Percentiles rank a stretch among this genome's conserved stretches.
phyloP scores from a whole-genome alignment of 2,888 invertebrate species.

The Phasia obesa region DNA sequence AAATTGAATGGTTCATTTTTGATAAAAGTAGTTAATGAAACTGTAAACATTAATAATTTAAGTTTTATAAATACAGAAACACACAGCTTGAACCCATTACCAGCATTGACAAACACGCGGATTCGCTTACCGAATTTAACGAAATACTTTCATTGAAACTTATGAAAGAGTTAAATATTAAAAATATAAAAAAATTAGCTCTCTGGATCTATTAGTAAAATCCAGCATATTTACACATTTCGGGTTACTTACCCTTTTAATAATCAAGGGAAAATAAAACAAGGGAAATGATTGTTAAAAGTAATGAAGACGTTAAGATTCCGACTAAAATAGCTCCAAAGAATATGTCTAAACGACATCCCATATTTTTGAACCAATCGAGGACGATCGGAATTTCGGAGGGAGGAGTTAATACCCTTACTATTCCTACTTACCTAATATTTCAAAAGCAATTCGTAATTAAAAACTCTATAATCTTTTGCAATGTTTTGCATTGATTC shows the following conservation, averaged over 20 bases:
- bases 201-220: conserved; percentile 1
- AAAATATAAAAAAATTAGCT: too few relatives aligned
- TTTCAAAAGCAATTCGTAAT: too few relatives aligned
- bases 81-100: too few relatives aligned
- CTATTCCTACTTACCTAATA: too few relatives aligned
- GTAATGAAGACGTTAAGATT: neutral
- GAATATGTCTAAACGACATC: neutral
- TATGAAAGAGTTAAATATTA: conserved; percentile 43
- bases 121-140: conserved; percentile 25
- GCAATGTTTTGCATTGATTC: too few relatives aligned
- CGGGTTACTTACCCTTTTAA: neutral
- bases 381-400: conserved; percentile 6
- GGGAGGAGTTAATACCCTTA: conserved; percentile 33
- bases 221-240: conserved; percentile 15
- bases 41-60: conserved; percentile 38
- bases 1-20: conserved; percentile 15
- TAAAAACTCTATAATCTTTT: too few relatives aligned
- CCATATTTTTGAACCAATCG: conserved; percentile 2
- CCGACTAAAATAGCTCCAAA: neutral
- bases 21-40: too few relatives aligned
- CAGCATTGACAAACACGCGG: too few relatives aligned
- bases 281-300: conserved; percentile 2
- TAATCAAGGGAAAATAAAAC: conserved; percentile 3
- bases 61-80: conserved; percentile 40
- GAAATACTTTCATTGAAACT: conserved; percentile 36